Evolutionary conservation across 2,113 vertebrate species (phyloP), one percentile per base, ranked within the genome.

Genomic region (Tachysurus vachellii): DNA sequence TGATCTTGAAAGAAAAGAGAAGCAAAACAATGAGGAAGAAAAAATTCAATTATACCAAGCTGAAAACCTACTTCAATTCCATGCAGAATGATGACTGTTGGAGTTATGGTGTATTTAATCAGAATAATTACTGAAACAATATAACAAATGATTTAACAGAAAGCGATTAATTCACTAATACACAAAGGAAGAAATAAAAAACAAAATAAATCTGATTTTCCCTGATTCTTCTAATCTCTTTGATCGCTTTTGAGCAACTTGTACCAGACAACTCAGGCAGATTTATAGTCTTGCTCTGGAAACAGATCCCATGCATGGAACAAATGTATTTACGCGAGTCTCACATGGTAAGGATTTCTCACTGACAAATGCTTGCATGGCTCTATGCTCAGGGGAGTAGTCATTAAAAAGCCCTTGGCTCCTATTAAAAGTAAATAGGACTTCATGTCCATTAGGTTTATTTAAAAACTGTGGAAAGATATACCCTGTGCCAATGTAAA

Each of bases 1-100:
- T 91, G 95, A 91, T 96, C 96, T 95, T 90, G 91, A 93, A 90
- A 88, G 91, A 95, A 84, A 9, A 71, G 44, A 87, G 17, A 87
- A 77, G 17, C n/a, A 53, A 59, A 57, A 21, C 80, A 42, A 86
- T 2, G 9, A 59, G 47, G 28, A 86, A 82, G 71, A 21, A 53
- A 17, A 42, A 47, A 53, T 17, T 28, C 53, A 73, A 3, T 66
- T 68, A 14, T 50, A n/a, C 57, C 70, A 71, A 17, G 80, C 19
- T 26, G 9, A 85, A 64, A 3, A 82, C 10, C 0, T 2, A 71
- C 26, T 36, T 50, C 76, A 36, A 8, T 71, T 56, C 6, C 50
- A 73, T 88, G 79, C 80, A 66, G 83, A 64, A 79, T 47, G 36
- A 42, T 73, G 36, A 84, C 21, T n/a, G 68, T 64, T 86, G 66